phyloP scores from a whole-genome alignment of 2,888 invertebrate genomes.

The Saturnia japonica region DNA sequence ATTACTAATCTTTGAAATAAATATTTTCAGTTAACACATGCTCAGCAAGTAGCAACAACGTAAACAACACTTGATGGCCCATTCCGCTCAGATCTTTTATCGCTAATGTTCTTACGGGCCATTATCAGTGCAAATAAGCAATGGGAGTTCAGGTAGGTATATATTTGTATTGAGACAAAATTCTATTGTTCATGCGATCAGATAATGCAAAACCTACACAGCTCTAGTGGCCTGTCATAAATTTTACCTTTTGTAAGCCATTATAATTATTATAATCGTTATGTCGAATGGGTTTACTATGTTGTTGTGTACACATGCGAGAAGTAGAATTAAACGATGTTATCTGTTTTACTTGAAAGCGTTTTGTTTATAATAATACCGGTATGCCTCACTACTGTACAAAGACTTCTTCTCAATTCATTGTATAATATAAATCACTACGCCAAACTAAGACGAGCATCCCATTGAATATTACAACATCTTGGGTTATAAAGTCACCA shows the following conservation, averaged over 20 bases:
- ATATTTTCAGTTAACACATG: not conserved
- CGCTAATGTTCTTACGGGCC: not conserved
- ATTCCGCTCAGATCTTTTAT: not conserved
- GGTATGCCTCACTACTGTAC: too few species aligned
- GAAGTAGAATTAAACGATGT: too few species aligned
- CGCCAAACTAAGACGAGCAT: not conserved
- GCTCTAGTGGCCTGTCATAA: slow-evolving; percentile 59
- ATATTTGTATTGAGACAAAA: slow-evolving; percentile 22
- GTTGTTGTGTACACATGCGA: not conserved
- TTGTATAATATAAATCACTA: not conserved
- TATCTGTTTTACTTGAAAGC: too few species aligned
- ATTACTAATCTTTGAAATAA: not conserved
- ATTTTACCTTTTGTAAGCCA: slow-evolving; percentile 72
- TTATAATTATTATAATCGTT: slow-evolving; percentile 68
- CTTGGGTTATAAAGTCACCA: not conserved
- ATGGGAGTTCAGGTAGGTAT: slow-evolving; percentile 21
- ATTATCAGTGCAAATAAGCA: slow-evolving; percentile 28
- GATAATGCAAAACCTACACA: slow-evolving; percentile 56
- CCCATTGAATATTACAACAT: not conserved
- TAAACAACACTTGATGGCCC: not conserved
- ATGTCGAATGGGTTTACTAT: slow-evolving; percentile 27
- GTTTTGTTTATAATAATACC: too few species aligned
- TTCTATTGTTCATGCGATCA: slow-evolving; percentile 47
- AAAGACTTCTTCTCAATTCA: not conserved
- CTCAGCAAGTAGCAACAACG: not conserved